Conservation (phyloP, 2,888 invertebrate genomes). For the Drosophila neonasuta region DNA sequence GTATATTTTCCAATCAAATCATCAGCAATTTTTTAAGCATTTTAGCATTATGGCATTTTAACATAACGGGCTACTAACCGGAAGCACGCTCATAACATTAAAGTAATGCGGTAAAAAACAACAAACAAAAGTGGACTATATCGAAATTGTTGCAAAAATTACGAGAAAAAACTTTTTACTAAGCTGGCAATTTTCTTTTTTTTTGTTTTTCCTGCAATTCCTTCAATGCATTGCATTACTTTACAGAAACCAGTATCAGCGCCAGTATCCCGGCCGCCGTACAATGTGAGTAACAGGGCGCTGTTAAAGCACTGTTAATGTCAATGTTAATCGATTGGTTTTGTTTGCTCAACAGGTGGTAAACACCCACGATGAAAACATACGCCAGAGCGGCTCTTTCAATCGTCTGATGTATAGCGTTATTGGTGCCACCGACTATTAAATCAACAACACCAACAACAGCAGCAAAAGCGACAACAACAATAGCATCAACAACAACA, state of each 20-base stretch:
- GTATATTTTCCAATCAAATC: slow-evolving; percentile 71
- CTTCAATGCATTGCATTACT: slow-evolving; percentile 20
- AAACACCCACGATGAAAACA: slow-evolving; percentile 88
- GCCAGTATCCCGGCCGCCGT: slow-evolving; percentile 81
- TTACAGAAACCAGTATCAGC: slow-evolving; percentile 81
- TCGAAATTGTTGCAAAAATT: slow-evolving; percentile 10
- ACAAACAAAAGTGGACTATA: neutral
- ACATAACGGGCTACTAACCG: slow-evolving; percentile 50
- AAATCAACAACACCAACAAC: slow-evolving; percentile 62
- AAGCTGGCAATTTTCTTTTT: slow-evolving; percentile 16
- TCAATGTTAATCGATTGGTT: slow-evolving; percentile 23
- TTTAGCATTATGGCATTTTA: slow-evolving; percentile 60
- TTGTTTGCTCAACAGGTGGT: slow-evolving; percentile 75
- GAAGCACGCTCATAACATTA: slow-evolving; percentile 65
- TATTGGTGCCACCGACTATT: slow-evolving; percentile 89
- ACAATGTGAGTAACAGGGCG: slow-evolving; percentile 79
- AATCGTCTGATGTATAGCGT: slow-evolving; percentile 96
- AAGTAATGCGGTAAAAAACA: slow-evolving; percentile 18
- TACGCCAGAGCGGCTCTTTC: slow-evolving; percentile 96
- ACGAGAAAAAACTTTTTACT: slow-evolving; percentile 1
- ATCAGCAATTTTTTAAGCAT: slow-evolving; percentile 41
- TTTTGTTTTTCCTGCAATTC: slow-evolving; percentile 10
- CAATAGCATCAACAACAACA: slow-evolving; percentile 37
- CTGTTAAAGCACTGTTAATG: slow-evolving; percentile 9
- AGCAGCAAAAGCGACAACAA: slow-evolving; percentile 35